phyloP scores from a whole-genome alignment of 2,797 vertebrate genomes.

The Intellagama lesueurii region DNA sequence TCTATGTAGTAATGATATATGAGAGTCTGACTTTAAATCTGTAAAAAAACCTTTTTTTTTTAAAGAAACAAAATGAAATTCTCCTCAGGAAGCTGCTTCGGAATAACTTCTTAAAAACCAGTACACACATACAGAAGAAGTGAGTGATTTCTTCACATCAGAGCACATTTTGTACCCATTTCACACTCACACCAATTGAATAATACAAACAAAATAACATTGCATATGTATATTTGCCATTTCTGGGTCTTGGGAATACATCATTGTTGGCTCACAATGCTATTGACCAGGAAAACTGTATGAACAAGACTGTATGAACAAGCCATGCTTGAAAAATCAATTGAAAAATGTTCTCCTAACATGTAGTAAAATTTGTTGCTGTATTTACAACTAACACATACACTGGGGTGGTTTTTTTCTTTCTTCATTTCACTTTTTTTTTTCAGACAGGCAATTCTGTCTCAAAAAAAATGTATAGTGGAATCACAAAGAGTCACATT shows the following conservation, averaged over 20 bases:
- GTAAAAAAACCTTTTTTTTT: no score
- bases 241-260: conserved; percentile 39
- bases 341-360: conserved; percentile 12
- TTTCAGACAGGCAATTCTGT: no score
- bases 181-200: conserved; percentile 35
- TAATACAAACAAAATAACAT: conserved; percentile 37
- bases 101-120: conserved; percentile 16
- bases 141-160: conserved; percentile 69
- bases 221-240: not conserved
- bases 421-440: no score
- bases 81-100: conserved; percentile 56
- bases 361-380: not conserved
- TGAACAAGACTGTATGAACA: conserved; percentile 11
- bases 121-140: conserved; percentile 63
- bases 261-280: conserved; percentile 41
- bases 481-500: no score
- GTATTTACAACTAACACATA: not conserved
- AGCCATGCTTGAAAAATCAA: conserved; percentile 45
- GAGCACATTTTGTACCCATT: conserved; percentile 60
- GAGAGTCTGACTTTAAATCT: conserved; percentile 70
- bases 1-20: conserved; percentile 74
- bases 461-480: no score
- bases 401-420: no score
- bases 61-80: conserved; percentile 52
- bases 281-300: conserved; percentile 16